Conservation (phyloP, 2,797 vertebrate species). For the Malacoraja senta region DNA sequence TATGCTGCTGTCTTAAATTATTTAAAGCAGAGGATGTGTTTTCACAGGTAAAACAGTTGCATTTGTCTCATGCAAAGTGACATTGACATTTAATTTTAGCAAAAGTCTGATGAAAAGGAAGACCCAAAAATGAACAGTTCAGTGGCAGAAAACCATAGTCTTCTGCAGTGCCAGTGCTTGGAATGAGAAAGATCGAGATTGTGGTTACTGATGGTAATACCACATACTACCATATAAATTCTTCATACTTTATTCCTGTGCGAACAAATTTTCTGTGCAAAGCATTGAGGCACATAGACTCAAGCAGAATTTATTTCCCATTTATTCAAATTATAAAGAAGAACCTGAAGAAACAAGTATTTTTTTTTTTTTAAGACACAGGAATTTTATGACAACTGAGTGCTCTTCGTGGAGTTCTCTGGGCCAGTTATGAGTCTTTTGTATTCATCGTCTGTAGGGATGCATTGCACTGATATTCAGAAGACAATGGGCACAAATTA, state of each 20-base stretch:
- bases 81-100: not conserved
- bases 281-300: no score
- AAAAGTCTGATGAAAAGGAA: not conserved
- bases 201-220: not conserved
- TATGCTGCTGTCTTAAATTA: not conserved
- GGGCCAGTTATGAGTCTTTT: not conserved
- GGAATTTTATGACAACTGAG: not conserved
- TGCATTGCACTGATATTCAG: not conserved
- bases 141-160: not conserved
- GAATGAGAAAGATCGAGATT: not conserved
- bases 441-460: not conserved
- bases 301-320: not conserved
- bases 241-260: not conserved
- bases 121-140: not conserved
- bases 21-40: not conserved
- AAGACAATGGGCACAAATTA: not conserved
- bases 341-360: not conserved
- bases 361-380: no score
- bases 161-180: not conserved
- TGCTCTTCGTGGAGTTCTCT: not conserved
- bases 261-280: not conserved
- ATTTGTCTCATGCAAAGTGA: not conserved
- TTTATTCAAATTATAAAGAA: not conserved
- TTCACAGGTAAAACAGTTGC: not conserved
- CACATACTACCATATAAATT: not conserved